These are phyloP conservation scores for Boulengeromyrus knoepffleri DNA, from an alignment of 2,113 vertebrate genomes.

Conservation along the genomic window DNA sequence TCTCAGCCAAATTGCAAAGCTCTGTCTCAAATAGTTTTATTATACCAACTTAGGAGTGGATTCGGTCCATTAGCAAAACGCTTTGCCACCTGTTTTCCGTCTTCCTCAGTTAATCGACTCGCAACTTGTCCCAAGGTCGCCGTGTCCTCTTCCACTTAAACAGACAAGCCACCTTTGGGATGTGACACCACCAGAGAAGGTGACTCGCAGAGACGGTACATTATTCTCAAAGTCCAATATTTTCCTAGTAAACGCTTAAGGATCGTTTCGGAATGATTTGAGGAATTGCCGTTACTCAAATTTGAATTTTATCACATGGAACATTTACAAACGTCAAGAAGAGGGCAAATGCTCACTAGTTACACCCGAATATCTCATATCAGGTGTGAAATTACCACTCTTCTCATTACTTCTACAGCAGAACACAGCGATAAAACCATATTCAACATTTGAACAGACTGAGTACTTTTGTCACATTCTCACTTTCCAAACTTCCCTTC, in stretches of 20 bases:
- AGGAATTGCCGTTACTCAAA: not conserved
- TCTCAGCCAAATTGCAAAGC: constrained; percentile 3
- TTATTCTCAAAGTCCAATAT: not conserved
- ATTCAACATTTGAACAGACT: not conserved
- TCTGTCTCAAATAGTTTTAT: constrained; percentile 1
- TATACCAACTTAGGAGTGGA: not conserved
- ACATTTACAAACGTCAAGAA: not conserved
- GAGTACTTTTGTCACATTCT: not conserved
- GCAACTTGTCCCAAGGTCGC: not conserved
- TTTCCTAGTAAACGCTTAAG: not conserved
- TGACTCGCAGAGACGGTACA: not conserved
- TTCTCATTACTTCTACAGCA: not conserved
- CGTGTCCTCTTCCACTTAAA: not conserved
- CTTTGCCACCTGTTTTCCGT: not conserved
- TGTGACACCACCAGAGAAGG: not conserved
- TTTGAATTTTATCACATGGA: not conserved
- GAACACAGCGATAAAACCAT: not conserved
- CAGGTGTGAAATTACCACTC: not conserved
- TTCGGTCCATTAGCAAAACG: constrained; percentile 6
- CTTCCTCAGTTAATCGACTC: not conserved
- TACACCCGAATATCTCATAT: not conserved
- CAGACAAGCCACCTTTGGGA: not conserved
- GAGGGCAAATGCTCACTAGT: not conserved
- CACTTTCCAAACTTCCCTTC: not conserved
- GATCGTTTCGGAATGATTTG: not conserved